A percentile compares a stretch with the other conserved stretches of the same genome.
phyloP scores from a whole-genome alignment of 2,888 invertebrate species.

The Hirtodrosophila duncani region DNA sequence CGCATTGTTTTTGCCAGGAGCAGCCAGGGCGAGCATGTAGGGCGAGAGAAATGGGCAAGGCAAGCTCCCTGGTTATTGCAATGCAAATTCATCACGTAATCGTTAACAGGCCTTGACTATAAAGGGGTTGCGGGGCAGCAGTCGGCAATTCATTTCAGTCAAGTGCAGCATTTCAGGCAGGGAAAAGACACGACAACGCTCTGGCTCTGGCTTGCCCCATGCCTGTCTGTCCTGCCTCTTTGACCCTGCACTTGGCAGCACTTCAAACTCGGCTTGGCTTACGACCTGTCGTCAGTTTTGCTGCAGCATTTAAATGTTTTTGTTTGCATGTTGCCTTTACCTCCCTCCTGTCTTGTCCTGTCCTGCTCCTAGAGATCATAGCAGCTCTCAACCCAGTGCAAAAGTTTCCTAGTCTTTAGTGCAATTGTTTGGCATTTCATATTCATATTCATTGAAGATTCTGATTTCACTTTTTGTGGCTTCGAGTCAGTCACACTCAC shows the following conservation, averaged over 20 bases:
- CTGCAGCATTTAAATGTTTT: conserved; percentile 5
- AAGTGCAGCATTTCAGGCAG: conserved; percentile 53
- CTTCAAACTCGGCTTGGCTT: conserved; percentile 24
- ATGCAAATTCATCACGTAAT: conserved; percentile 67
- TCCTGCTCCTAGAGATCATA: neutral
- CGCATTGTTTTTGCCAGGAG: conserved; percentile 39
- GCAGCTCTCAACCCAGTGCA: neutral
- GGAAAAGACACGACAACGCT: conserved; percentile 46
- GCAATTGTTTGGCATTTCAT: conserved; percentile 45
- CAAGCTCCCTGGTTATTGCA: conserved; percentile 45
- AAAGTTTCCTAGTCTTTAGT: conserved; percentile 31
- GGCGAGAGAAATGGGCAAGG: too few species aligned
- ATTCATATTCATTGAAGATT: conserved; percentile 34
- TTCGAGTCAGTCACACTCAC: neutral
- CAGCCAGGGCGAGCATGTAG: neutral
- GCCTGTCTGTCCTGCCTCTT: conserved; percentile 4
- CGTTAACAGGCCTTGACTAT: conserved; percentile 52
- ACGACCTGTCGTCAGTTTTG: conserved; percentile 48
- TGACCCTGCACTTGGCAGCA: conserved; percentile 35
- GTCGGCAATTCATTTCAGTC: conserved; percentile 59
- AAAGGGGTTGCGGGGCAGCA: neutral
- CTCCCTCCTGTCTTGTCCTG: neutral
- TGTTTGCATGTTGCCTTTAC: conserved; percentile 9
- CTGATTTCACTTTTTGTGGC: neutral
- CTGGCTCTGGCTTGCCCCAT: conserved; percentile 10